phyloP scores from a whole-genome alignment of 2,113 vertebrate genomes.

The Eurystomus gularis region DNA sequence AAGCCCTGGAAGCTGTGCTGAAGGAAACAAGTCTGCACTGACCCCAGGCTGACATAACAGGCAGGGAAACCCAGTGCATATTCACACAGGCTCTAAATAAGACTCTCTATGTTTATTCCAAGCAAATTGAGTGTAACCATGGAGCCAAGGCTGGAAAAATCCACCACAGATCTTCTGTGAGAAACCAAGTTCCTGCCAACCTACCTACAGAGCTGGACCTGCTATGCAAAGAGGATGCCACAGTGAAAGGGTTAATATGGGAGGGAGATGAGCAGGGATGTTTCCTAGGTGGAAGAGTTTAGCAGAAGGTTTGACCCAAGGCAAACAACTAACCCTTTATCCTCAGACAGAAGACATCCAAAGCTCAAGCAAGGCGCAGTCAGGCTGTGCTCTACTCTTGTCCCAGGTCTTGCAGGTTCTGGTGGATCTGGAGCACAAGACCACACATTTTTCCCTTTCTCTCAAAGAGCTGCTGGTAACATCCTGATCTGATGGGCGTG shows the following conservation, averaged over 20 bases:
- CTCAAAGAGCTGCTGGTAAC: background rate
- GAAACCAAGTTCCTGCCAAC: background rate
- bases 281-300: background rate
- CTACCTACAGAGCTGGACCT: background rate
- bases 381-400: background rate
- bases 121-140: background rate
- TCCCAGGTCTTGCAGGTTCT: background rate
- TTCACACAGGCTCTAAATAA: background rate
- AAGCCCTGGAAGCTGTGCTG: background rate
- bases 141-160: background rate
- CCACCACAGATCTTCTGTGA: accelerated
- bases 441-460: background rate
- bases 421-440: background rate
- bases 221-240: background rate
- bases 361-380: background rate
- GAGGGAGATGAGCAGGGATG: background rate
- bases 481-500: background rate
- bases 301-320: background rate
- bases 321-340: background rate
- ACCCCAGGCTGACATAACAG: background rate
- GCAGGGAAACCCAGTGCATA: accelerated
- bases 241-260: background rate
- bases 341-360: background rate
- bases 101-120: background rate
- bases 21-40: background rate